Base-by-base conservation (phyloP, 2,797 vertebrate genomes). In the Brachyalestes nurse region DNA sequence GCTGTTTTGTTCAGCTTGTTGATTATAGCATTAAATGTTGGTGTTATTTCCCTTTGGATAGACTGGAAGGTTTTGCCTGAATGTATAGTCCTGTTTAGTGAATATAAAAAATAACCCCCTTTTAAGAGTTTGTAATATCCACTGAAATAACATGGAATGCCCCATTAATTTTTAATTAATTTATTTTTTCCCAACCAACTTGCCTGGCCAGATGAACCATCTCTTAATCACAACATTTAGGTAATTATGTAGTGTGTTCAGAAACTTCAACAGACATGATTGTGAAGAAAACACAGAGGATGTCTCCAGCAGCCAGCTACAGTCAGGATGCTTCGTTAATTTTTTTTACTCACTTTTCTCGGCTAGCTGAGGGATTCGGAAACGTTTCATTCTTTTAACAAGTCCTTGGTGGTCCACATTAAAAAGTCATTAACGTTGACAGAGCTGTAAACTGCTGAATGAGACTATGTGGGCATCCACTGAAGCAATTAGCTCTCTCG, bases 321-420 rank as follows among this genome's bases (percentile, higher is more conserved):
- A 78, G 72, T 23, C 65, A 77, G 58, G 62, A 83, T 77, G 80
- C 75, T 81, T 82, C 67, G 4, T 84, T 86, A 77, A 79, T 65
- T 51, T 60, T 79, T 66, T 77, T 21, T 1, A 60, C 34, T 76
- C 42, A 14, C 67, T 76, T 83, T 42, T 78, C 80, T 80, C 76
- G 72, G 83, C 69, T 51, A 66, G 75, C 62, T 47, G 34, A 76
- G 34, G 47, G 60, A 64, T 69, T 80, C 80, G 79, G 77, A 85
- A 86, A 75, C 38, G 13, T 78, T 86, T 87, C 53, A 86, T 84
- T 77, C 66, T 82, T 84, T 86, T 86, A 81, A 84, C 76, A 73
- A 82, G 82, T 79, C 73, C 58, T 73, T 73, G 83, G 83, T 86
- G 83, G 86, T 85, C 85, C 21, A 53, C 79, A 80, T 85, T 81